Conservation (phyloP, 2,888 invertebrate genomes). For the Nomada fucata region DNA sequence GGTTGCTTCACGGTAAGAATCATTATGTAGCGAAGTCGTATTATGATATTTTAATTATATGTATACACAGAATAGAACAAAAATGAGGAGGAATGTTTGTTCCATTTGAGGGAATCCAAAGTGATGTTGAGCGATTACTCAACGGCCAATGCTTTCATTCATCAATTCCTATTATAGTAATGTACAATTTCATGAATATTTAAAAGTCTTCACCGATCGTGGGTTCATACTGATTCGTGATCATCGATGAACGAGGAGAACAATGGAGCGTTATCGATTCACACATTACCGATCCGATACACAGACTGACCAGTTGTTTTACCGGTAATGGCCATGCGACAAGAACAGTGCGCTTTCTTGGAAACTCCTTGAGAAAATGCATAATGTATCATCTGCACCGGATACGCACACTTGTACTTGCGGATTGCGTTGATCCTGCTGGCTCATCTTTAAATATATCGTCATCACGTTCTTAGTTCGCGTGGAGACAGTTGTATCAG, state of each 20-base stretch:
- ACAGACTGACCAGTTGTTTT: slow-evolving; percentile 50
- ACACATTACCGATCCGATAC: slow-evolving; percentile 27
- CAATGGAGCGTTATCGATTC: slow-evolving; percentile 30
- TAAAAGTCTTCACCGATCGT: too few relatives aligned
- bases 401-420: slow-evolving; percentile 50
- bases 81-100: background rate
- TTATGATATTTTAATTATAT: too few relatives aligned
- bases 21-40: too few relatives aligned
- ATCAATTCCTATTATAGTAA: too few relatives aligned
- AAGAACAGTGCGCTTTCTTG: slow-evolving; percentile 52
- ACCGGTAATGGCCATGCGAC: slow-evolving; percentile 43
- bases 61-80: background rate
- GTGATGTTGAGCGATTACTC: too few relatives aligned
- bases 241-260: slow-evolving; percentile 12
- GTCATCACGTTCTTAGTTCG: slow-evolving; percentile 44
- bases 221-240: background rate
- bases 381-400: slow-evolving; percentile 63
- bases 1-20: too few relatives aligned
- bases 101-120: background rate
- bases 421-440: slow-evolving; percentile 35
- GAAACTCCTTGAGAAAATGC: slow-evolving; percentile 54
- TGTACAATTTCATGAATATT: too few relatives aligned
- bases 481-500: slow-evolving; percentile 35
- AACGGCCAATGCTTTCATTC: too few relatives aligned
- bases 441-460: slow-evolving; percentile 37